These are phyloP conservation scores for Habrosyne pyritoides DNA, from an alignment of 2,888 invertebrate genomes.

Conservation along the genomic window DNA sequence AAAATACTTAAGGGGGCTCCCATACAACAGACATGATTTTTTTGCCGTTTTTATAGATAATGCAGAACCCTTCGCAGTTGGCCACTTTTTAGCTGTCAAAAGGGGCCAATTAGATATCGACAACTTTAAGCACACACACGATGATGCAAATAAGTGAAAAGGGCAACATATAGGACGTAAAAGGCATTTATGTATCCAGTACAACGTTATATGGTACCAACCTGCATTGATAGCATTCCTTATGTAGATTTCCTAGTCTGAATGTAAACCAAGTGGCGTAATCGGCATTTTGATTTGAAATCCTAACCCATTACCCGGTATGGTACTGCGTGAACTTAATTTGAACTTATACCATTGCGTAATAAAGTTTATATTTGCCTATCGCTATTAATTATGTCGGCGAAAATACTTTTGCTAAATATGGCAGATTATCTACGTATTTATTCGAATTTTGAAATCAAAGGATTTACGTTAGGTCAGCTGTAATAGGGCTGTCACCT, in stretches of 20 bases:
- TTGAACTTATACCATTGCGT: background rate
- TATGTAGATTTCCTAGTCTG: constrained; percentile 23
- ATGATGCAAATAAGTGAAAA: background rate
- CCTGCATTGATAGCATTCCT: constrained; percentile 1
- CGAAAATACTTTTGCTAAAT: too few relatives aligned
- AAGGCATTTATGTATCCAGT: background rate
- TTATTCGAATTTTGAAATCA: background rate
- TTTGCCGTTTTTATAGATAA: too few relatives aligned
- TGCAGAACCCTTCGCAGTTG: too few relatives aligned
- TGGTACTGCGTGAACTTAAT: background rate
- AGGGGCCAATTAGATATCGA: too few relatives aligned
- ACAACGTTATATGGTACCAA: background rate
- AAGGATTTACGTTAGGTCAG: background rate
- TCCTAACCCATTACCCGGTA: background rate
- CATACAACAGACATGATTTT: too few relatives aligned
- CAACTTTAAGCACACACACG: too few relatives aligned
- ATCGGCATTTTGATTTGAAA: constrained; percentile 4
- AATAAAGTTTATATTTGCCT: background rate
- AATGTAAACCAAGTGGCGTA: constrained; percentile 3
- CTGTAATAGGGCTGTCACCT: background rate
- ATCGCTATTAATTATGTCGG: too few relatives aligned
- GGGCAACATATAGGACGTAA: background rate
- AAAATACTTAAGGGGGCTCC: too few relatives aligned
- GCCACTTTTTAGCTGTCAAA: too few relatives aligned
- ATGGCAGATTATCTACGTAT: background rate